These are phyloP conservation scores for Triplophysa rosa DNA, from an alignment of 2,113 vertebrate species.

Conservation along the genomic window DNA sequence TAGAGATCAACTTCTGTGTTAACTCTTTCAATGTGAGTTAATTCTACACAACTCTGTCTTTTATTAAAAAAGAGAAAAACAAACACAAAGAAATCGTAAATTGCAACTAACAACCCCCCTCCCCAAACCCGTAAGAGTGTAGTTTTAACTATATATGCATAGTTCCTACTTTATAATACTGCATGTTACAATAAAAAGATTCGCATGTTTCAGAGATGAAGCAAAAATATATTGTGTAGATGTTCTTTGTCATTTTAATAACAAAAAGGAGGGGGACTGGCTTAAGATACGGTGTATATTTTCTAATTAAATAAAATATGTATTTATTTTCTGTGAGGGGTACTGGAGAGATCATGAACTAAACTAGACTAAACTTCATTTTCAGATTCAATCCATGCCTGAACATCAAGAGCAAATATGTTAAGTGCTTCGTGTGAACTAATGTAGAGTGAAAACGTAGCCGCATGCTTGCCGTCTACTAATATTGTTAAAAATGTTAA, in stretches of 20 bases:
- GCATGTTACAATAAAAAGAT: constrained; percentile 87
- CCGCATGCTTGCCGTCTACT: constrained; percentile 77
- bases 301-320: constrained; percentile 75
- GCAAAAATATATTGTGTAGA: constrained; percentile 80
- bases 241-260: constrained; percentile 82
- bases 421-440: constrained; percentile 76
- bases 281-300: constrained; percentile 78
- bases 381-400: constrained; percentile 73
- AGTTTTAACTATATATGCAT: constrained; percentile 78
- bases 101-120: constrained; percentile 65
- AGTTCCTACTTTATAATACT: constrained; percentile 77
- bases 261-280: constrained; percentile 57
- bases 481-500: constrained; percentile 45
- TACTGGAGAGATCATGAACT: constrained; percentile 75
- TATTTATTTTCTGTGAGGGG: constrained; percentile 78
- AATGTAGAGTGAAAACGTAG: constrained; percentile 76
- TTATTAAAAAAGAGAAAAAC: constrained; percentile 20
- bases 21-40: not conserved
- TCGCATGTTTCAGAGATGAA: constrained; percentile 85
- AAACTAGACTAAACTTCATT: constrained; percentile 68
- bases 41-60: not conserved
- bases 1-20: constrained; percentile 34
- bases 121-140: constrained; percentile 74
- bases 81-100: constrained; percentile 67
- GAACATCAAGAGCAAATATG: constrained; percentile 75